phyloP scores from a whole-genome alignment of 2,888 invertebrate genomes.

The Saturnia pavonia region DNA sequence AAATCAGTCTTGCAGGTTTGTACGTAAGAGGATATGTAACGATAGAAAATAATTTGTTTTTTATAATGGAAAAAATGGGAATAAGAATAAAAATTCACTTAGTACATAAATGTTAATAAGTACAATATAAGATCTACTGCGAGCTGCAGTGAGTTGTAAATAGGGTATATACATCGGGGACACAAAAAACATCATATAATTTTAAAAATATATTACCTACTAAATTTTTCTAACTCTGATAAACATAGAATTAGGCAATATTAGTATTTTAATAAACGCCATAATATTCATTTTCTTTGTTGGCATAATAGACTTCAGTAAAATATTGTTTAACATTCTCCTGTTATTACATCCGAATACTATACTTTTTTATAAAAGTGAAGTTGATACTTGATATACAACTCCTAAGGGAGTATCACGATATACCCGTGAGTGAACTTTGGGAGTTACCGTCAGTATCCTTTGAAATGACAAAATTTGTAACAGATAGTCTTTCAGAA shows the following conservation, averaged over 20 bases:
- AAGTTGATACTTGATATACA: constrained; percentile 58
- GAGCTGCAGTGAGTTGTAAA: neutral
- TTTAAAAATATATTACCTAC: neutral
- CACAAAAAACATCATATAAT: neutral
- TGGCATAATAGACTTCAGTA: constrained; percentile 17
- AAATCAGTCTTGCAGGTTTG: no score
- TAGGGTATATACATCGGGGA: neutral
- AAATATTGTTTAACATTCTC: constrained; percentile 31
- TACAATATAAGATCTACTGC: neutral
- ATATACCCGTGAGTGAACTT: constrained; percentile 54
- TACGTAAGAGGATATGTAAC: no score
- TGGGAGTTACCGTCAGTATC: constrained; percentile 50
- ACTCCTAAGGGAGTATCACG: constrained; percentile 47
- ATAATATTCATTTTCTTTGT: no score
- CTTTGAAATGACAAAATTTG: constrained; percentile 55
- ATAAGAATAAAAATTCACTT: neutral
- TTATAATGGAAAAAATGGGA: no score
- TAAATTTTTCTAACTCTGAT: no score
- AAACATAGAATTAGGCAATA: no score
- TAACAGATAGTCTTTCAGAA: constrained; percentile 45
- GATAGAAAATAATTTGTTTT: no score
- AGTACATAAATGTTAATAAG: neutral
- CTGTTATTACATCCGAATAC: constrained; percentile 38
- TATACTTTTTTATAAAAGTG: constrained; percentile 48
- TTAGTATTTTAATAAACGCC: no score